A percentile compares a stretch with the other conserved stretches of the same genome.
Conservation (phyloP, 2,888 invertebrate genomes). For the Lacanobia wlatinum region DNA sequence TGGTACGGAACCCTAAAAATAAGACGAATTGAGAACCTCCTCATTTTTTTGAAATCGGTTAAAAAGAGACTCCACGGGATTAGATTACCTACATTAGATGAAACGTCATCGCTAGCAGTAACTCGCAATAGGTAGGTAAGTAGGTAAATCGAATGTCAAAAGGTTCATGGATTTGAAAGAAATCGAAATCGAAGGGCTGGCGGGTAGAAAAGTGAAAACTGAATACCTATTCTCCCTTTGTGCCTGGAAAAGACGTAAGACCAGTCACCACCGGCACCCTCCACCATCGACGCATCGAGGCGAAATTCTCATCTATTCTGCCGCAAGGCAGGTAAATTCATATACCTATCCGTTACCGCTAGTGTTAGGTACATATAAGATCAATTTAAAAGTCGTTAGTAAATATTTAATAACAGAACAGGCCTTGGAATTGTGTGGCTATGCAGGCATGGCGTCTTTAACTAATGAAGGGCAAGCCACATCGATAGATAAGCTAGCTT, state of each 20-base stretch:
- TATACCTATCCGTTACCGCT: constrained; percentile 28
- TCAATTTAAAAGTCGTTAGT: constrained; percentile 55
- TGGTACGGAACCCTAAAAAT: no score
- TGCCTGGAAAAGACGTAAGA: neutral
- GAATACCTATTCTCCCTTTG: neutral
- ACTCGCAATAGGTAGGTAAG: neutral
- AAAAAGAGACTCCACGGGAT: no score
- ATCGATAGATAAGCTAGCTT: constrained; percentile 19
- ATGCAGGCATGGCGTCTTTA: neutral
- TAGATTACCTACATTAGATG: no score
- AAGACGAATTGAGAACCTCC: no score
- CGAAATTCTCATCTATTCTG: neutral
- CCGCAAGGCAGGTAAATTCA: constrained; percentile 11
- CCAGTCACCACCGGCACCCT: neutral
- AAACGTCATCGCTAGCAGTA: no score
- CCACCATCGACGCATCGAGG: neutral
- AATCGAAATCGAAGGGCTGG: neutral
- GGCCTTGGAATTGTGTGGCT: constrained; percentile 21
- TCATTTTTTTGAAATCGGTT: no score
- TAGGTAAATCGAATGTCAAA: neutral
- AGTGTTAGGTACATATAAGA: neutral
- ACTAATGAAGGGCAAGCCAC: neutral
- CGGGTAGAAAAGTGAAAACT: neutral
- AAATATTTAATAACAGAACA: constrained; percentile 36
- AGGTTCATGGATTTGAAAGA: no score